Conservation (phyloP, 2,797 vertebrate species). For the Enteromius radiatus region DNA sequence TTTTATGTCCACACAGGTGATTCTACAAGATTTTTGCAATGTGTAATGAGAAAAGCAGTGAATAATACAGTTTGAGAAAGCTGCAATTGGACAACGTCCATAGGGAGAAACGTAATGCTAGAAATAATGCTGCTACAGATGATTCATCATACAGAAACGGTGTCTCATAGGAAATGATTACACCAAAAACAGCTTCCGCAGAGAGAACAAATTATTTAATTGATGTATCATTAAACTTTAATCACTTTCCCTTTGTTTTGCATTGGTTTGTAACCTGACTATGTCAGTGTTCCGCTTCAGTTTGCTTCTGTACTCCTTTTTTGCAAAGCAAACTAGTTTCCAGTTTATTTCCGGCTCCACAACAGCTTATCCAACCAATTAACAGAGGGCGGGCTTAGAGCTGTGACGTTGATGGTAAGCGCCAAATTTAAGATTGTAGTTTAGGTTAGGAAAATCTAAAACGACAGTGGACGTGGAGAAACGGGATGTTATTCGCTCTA, state of each 20-base stretch:
- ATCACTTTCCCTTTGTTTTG: slow-evolving; percentile 35
- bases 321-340: no score
- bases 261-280: background rate
- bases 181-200: slow-evolving; percentile 23
- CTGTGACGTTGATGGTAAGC: no score
- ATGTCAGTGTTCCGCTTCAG: no score
- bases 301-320: no score
- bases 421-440: no score
- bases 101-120: slow-evolving; percentile 22
- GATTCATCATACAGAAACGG: slow-evolving; percentile 29
- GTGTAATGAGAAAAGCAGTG: slow-evolving; percentile 57
- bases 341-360: no score
- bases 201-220: slow-evolving; percentile 12
- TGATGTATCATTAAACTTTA: slow-evolving; percentile 24
- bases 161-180: slow-evolving; percentile 15
- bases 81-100: slow-evolving; percentile 29
- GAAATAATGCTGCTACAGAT: slow-evolving; percentile 32
- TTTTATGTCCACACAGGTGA: slow-evolving; percentile 50
- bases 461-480: no score
- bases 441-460: no score
- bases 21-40: slow-evolving; percentile 55
- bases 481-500: no score
- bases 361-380: no score
- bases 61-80: slow-evolving; percentile 43
- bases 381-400: no score